A percentile compares a stretch with the other conserved stretches of the same genome.
Evolutionary conservation across 2,113 vertebrate genomes (phyloP).

Genomic region (Gadus chalcogrammus): DNA sequence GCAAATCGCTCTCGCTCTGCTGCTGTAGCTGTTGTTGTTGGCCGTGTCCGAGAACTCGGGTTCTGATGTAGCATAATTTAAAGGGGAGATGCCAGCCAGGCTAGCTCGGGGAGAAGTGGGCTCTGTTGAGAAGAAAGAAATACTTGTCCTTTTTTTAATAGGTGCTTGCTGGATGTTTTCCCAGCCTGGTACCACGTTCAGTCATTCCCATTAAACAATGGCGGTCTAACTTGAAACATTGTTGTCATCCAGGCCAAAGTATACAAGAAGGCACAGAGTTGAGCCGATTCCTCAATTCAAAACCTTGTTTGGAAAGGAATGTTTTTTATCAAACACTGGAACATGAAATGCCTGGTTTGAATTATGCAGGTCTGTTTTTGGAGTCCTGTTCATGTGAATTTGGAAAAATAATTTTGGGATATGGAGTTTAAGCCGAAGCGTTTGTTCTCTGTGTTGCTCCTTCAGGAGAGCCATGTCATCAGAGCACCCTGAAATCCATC

Average conservation of each 20-base stretch:
- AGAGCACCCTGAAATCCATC: slow-evolving; percentile 89
- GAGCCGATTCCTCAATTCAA: no score
- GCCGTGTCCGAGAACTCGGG: not conserved
- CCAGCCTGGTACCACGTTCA: not conserved
- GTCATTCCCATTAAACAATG: no score
- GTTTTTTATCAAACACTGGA: no score
- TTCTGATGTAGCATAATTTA: not conserved
- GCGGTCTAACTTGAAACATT: no score
- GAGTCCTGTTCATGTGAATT: not conserved
- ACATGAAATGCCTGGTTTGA: no score
- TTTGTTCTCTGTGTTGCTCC: not conserved
- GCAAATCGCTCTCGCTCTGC: no score
- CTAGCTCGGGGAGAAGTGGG: no score
- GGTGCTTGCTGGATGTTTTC: not conserved
- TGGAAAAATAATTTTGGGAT: not conserved
- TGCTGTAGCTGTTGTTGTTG: not conserved
- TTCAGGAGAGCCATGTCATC: slow-evolving; percentile 76
- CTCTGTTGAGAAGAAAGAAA: not conserved
- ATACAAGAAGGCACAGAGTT: no score
- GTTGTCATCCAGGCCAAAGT: no score
- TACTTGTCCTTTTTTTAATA: not conserved
- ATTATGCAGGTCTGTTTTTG: no score
- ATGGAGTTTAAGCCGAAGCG: not conserved
- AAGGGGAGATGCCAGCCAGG: no score
- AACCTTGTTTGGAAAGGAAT: no score